phyloP scores from a whole-genome alignment of 2,888 invertebrate species.

The Phlogophora meticulosa region DNA sequence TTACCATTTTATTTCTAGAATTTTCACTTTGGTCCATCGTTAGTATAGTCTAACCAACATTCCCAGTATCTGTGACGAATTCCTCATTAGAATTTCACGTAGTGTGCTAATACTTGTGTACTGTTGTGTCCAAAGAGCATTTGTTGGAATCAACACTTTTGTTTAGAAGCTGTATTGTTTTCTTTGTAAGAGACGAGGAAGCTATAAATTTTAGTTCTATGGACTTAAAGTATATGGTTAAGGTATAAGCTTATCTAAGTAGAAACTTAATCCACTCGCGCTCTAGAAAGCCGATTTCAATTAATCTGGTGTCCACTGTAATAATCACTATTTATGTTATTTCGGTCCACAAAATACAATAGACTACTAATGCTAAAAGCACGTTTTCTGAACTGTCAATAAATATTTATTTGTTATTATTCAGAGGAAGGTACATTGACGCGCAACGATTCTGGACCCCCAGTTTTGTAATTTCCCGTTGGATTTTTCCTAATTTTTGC shows the following conservation, averaged over 20 bases:
- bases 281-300: not conserved
- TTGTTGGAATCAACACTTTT: constrained; percentile 59
- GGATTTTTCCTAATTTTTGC: no score
- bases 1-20: no score
- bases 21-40: constrained; percentile 21
- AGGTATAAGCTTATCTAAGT: not conserved
- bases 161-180: constrained; percentile 39
- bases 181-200: constrained; percentile 45
- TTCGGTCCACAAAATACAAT: not conserved
- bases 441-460: no score
- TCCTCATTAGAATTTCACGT: constrained; percentile 75
- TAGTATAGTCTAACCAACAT: constrained; percentile 53
- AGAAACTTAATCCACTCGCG: not conserved
- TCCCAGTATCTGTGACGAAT: constrained; percentile 75
- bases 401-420: no score
- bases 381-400: not conserved
- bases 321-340: not conserved
- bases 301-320: not conserved
- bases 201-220: constrained; percentile 34
- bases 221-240: not conserved
- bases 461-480: no score
- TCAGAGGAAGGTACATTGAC: no score
- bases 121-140: constrained; percentile 38
- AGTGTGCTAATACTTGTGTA: constrained; percentile 70
- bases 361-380: constrained; percentile 5